Evolutionary conservation across 1,140 invertebrate species (phyloP).

Genomic region (Drosophila arizonae): DNA sequence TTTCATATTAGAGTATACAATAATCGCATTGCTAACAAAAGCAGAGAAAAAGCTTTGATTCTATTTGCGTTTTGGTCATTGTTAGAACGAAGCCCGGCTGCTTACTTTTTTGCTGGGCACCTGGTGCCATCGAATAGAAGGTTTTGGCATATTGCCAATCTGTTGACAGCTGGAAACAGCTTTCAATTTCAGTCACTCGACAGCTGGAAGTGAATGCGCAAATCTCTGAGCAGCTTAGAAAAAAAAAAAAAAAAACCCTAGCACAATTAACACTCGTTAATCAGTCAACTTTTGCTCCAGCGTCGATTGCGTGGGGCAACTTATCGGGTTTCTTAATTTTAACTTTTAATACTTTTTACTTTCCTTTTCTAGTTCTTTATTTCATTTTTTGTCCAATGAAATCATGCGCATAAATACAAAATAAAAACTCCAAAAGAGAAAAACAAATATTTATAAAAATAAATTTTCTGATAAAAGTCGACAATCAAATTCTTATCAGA

Average conservation of each 20-base stretch:
- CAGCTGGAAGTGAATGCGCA: slow-evolving; percentile 23
- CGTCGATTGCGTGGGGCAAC: slow-evolving; percentile 40
- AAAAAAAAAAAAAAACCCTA: neutral
- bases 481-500: slow-evolving; percentile 43
- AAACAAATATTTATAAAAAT: slow-evolving; percentile 24
- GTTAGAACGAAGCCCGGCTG: slow-evolving; percentile 28
- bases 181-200: slow-evolving; percentile 53
- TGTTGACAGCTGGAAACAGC: slow-evolving; percentile 62
- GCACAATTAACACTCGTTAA: slow-evolving; percentile 35
- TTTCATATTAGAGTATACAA: slow-evolving; percentile 21
- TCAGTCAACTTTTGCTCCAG: slow-evolving; percentile 4
- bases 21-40: neutral
- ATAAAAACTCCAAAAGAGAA: neutral
- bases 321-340: slow-evolving; percentile 7
- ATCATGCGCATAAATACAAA: slow-evolving; percentile 52
- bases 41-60: neutral
- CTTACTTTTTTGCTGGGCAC: slow-evolving; percentile 59
- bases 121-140: slow-evolving; percentile 59
- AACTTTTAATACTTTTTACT: slow-evolving; percentile 8
- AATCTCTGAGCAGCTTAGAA: slow-evolving; percentile 4
- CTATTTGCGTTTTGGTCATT: slow-evolving; percentile 10
- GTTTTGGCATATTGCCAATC: slow-evolving; percentile 68
- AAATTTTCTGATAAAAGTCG: slow-evolving; percentile 36
- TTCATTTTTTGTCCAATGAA: slow-evolving; percentile 39
- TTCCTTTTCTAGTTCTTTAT: neutral